phyloP scores from a whole-genome alignment of 2,797 vertebrate species.

The Parotocinclus haroldoi region DNA sequence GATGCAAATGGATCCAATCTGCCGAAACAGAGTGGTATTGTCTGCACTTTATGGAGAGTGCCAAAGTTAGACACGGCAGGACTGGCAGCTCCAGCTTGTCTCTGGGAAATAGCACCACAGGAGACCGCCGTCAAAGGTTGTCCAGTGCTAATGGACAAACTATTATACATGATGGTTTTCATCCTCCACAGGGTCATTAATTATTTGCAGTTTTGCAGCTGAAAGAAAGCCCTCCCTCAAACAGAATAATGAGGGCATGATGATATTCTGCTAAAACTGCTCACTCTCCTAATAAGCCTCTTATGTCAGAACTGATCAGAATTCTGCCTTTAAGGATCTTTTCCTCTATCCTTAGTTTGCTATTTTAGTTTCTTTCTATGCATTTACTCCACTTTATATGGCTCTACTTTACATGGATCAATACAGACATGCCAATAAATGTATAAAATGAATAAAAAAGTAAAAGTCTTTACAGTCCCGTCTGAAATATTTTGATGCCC shows the following conservation, averaged over 20 bases:
- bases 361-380: no score
- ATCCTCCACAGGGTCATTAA: conserved; percentile 31
- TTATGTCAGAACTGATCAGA: conserved; percentile 9
- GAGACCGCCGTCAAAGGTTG: conserved; percentile 36
- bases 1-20: conserved; percentile 93
- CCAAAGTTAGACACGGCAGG: conserved; percentile 70
- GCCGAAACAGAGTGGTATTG: conserved; percentile 76
- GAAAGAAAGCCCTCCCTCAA: conserved; percentile 11
- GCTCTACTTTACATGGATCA: no score
- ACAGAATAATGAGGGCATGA: conserved; percentile 20
- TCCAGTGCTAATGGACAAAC: conserved; percentile 44
- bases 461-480: no score
- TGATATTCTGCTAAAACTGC: conserved; percentile 11
- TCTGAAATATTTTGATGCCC: no score
- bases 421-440: no score
- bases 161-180: conserved; percentile 36
- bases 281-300: conserved; percentile 15
- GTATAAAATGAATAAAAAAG: no score
- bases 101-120: conserved; percentile 41
- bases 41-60: conserved; percentile 70
- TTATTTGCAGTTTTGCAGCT: conserved; percentile 37
- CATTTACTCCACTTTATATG: no score
- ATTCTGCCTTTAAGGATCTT: no score
- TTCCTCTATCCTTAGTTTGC: no score
- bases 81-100: conserved; percentile 57